Conservation (phyloP, 2,113 vertebrate genomes). For the Sylvia atricapilla region DNA sequence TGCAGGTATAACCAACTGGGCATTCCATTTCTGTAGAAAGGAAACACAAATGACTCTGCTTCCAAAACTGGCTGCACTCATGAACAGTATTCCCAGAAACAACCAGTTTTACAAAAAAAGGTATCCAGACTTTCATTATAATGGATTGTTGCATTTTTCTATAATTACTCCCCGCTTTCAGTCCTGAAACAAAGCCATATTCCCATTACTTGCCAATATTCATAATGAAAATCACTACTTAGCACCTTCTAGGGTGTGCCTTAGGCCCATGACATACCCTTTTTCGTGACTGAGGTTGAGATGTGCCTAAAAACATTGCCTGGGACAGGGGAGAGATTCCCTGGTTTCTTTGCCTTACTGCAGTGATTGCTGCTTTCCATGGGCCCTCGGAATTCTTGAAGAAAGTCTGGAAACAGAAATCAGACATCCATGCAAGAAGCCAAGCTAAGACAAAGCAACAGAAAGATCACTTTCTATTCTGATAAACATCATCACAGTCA, state of each 20-base stretch:
- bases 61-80: not conserved
- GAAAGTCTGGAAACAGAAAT: slow-evolving; percentile 73
- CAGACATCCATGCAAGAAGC: not conserved
- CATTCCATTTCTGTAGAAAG: slow-evolving; percentile 79
- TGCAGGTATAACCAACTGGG: slow-evolving; percentile 68
- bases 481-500: not conserved
- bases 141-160: not conserved
- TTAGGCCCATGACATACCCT: slow-evolving; percentile 58
- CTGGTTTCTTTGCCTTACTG: slow-evolving; percentile 74
- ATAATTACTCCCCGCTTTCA: not conserved
- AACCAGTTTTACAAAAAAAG: not conserved
- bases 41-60: not conserved
- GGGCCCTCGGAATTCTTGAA: slow-evolving; percentile 81
- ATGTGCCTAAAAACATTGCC: not conserved
- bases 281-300: slow-evolving; percentile 36
- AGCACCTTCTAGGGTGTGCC: not conserved
- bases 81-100: not conserved
- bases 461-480: not conserved
- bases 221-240: not conserved
- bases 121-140: not conserved
- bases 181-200: not conserved
- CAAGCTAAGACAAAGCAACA: not conserved
- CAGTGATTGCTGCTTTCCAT: slow-evolving; percentile 79
- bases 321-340: not conserved
- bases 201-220: not conserved